These are phyloP conservation scores for Drosophila serrata DNA, from an alignment of 1,140 invertebrate species.

Conservation along the genomic window DNA sequence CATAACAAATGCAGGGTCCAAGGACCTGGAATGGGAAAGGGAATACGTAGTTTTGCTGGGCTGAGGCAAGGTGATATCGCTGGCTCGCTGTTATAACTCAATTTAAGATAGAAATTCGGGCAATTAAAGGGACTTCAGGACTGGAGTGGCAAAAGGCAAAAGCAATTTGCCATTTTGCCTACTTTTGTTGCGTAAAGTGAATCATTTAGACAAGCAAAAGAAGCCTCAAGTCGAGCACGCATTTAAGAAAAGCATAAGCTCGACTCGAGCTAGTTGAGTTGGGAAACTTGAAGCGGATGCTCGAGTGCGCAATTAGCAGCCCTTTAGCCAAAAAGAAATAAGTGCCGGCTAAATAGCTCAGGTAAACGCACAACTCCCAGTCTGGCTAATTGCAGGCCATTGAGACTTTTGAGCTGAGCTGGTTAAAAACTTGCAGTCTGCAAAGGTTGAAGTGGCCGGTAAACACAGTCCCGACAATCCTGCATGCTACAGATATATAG, in stretches of 20 bases:
- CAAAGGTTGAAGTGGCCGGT: slow-evolving; percentile 34
- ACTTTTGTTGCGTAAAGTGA: slow-evolving; percentile 37
- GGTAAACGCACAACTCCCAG: slow-evolving; percentile 30
- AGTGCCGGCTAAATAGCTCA: slow-evolving; percentile 54
- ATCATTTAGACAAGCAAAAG: slow-evolving; percentile 41
- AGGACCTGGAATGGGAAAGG: slow-evolving; percentile 7
- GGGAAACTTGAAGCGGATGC: slow-evolving; percentile 32
- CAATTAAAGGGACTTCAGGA: slow-evolving; percentile 40
- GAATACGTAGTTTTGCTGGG: not conserved
- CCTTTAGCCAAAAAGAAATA: slow-evolving; percentile 46
- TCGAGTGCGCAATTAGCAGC: slow-evolving; percentile 75
- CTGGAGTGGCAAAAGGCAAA: slow-evolving; percentile 6
- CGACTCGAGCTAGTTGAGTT: slow-evolving; percentile 46
- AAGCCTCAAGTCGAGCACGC: slow-evolving; percentile 24
- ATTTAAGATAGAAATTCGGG: slow-evolving; percentile 40
- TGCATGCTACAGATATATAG: slow-evolving; percentile 14
- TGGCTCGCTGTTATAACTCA: slow-evolving; percentile 20
- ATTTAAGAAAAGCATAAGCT: slow-evolving; percentile 18
- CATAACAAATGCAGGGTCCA: slow-evolving; percentile 61
- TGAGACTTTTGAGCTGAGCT: slow-evolving; percentile 57
- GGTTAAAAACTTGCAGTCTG: slow-evolving; percentile 56
- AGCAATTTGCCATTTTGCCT: slow-evolving; percentile 31
- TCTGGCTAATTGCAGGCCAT: slow-evolving; percentile 74
- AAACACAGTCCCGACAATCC: slow-evolving; percentile 38
- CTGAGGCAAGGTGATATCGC: not conserved